Conservation (phyloP, 2,888 invertebrate genomes). For the Hanleya hanleyi region DNA sequence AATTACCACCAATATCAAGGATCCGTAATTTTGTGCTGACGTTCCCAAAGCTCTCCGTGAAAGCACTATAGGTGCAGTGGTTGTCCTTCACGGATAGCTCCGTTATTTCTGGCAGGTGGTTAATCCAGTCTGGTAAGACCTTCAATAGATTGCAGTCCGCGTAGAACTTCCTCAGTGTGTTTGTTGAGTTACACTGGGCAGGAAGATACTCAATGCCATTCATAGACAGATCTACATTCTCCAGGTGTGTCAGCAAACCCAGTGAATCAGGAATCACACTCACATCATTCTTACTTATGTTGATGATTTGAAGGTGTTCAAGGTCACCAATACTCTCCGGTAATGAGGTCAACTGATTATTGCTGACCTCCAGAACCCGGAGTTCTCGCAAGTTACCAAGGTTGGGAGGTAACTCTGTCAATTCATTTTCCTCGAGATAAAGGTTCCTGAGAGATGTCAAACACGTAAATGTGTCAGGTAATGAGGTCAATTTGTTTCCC, state of each 20-base stretch:
- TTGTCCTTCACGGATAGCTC: slow-evolving; percentile 57
- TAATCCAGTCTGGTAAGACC: slow-evolving; percentile 52
- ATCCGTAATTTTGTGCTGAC: slow-evolving; percentile 42
- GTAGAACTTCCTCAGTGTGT: slow-evolving; percentile 47
- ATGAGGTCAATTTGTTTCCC: slow-evolving; percentile 48
- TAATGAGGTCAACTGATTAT: slow-evolving; percentile 43
- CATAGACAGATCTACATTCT: slow-evolving; percentile 52
- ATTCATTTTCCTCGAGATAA: slow-evolving; percentile 50
- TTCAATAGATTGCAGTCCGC: slow-evolving; percentile 47
- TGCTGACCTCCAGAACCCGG: slow-evolving; percentile 44
- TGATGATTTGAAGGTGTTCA: slow-evolving; percentile 44
- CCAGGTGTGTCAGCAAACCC: slow-evolving; percentile 44
- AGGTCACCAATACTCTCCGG: slow-evolving; percentile 51
- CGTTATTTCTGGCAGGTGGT: slow-evolving; percentile 37
- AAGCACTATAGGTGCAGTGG: slow-evolving; percentile 40
- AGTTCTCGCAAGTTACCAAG: slow-evolving; percentile 46
- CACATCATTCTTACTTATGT: slow-evolving; percentile 52
- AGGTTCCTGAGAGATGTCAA: slow-evolving; percentile 41
- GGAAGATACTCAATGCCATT: slow-evolving; percentile 51
- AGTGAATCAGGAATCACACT: slow-evolving; percentile 46
- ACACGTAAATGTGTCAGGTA: slow-evolving; percentile 56
- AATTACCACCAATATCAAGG: slow-evolving; percentile 61
- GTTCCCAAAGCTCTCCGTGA: slow-evolving; percentile 46
- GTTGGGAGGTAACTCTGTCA: slow-evolving; percentile 43
- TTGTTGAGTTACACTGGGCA: slow-evolving; percentile 39